A percentile compares a stretch with the other conserved stretches of the same genome.
These are phyloP conservation scores for Graphium colonna DNA, from an alignment of 2,888 invertebrate species.

Conservation along the genomic window DNA sequence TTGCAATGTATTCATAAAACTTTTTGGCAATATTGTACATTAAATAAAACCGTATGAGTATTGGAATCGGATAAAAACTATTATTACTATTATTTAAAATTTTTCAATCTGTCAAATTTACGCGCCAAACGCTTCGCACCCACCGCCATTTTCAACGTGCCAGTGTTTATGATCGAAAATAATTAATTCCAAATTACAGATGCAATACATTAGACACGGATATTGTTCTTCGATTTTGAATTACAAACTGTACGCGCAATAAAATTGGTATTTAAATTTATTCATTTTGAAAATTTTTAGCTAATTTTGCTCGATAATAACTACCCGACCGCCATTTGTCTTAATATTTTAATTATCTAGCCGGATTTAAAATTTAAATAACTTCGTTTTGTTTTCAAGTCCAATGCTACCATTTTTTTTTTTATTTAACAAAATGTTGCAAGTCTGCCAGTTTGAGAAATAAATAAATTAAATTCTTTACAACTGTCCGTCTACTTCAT, in stretches of 20 bases:
- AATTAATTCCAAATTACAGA: no score
- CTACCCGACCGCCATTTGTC: background rate
- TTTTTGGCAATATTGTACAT: no score
- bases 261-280: background rate
- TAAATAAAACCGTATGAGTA: no score
- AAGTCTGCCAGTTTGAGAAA: background rate
- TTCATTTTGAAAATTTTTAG: background rate
- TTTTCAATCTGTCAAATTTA: background rate
- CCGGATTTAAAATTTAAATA: background rate
- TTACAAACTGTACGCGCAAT: background rate
- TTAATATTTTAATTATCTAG: background rate
- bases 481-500: slow-evolving; percentile 38
- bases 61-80: no score
- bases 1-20: no score
- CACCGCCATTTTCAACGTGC: background rate
- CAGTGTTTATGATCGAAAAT: no score
- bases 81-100: no score
- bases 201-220: no score
- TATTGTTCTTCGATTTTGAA: no score
- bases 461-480: slow-evolving; percentile 32
- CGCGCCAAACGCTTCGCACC: background rate
- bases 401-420: background rate
- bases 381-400: background rate
- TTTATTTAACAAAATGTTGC: background rate
- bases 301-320: background rate